Conservation (phyloP, 92 coral and sea anemone genomes). For the Siderastrea radians region DNA sequence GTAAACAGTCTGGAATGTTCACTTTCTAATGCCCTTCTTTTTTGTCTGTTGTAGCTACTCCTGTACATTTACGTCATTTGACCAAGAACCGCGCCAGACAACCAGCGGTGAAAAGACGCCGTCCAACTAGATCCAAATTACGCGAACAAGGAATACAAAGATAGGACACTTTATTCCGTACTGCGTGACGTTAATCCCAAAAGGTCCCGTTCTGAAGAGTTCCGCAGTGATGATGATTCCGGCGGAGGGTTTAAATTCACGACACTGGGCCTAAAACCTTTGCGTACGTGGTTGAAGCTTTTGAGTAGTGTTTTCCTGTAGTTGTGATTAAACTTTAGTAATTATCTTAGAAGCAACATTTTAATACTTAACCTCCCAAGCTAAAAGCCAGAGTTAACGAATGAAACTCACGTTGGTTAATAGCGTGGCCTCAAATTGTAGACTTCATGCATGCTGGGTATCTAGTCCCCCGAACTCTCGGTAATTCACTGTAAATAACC, state of each 20-base stretch:
- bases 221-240: too few relatives aligned
- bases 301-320: not conserved
- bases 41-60: conserved; percentile 66
- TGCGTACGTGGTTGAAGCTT: not conserved
- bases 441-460: too few relatives aligned
- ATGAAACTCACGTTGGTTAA: too few relatives aligned
- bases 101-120: conserved; percentile 68
- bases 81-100: conserved; percentile 79
- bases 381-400: not conserved
- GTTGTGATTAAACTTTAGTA: not conserved
- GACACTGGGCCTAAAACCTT: not conserved
- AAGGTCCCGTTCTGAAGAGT: not conserved
- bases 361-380: not conserved
- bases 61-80: conserved; percentile 74
- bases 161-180: conserved; percentile 20
- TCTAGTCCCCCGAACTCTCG: too few relatives aligned
- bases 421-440: too few relatives aligned
- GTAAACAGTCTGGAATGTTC: not conserved
- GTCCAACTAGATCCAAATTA: conserved; percentile 72
- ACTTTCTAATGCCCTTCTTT: not conserved
- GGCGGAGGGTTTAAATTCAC: not conserved
- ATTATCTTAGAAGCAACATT: not conserved
- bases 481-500: not conserved
- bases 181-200: not conserved
- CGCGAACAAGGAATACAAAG: conserved; percentile 56